Evolutionary conservation across 2,113 vertebrate species (phyloP).

Genomic region (Emydura subglobosa): DNA sequence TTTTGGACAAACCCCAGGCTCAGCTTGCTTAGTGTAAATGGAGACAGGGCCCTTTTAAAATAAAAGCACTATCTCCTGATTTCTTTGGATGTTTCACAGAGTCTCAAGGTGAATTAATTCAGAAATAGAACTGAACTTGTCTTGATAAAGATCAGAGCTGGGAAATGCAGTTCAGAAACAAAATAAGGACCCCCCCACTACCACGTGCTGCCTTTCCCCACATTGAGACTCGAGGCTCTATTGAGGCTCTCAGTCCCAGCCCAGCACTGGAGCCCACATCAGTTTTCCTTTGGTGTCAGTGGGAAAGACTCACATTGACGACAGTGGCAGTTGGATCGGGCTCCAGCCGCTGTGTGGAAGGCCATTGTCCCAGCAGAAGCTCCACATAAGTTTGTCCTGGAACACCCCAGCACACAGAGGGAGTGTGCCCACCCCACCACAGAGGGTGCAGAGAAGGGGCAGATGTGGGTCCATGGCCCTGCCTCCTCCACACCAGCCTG

Average conservation of each 20-base stretch:
- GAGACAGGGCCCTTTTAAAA: slow-evolving; percentile 58
- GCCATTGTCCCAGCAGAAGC: background rate
- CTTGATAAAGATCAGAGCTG: slow-evolving; percentile 13
- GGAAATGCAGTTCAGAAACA: background rate
- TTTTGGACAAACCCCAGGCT: slow-evolving; percentile 81
- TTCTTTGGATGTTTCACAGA: slow-evolving; percentile 39
- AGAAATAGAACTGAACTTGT: slow-evolving; percentile 36
- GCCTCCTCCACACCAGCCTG: background rate
- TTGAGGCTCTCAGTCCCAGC: background rate
- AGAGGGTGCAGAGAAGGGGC: background rate
- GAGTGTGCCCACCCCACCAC: background rate
- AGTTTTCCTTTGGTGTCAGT: background rate
- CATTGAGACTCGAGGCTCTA: background rate
- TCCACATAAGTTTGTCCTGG: background rate
- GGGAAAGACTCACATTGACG: background rate
- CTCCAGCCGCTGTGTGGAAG: background rate
- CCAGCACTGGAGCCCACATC: background rate
- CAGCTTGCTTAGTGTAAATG: slow-evolving; percentile 46
- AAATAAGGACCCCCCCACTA: background rate
- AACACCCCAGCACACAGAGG: background rate
- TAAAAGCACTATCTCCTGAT: slow-evolving; percentile 46
- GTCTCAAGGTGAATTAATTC: slow-evolving; percentile 1
- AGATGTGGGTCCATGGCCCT: background rate
- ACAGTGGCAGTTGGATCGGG: background rate
- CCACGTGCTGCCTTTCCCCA: background rate